Evolutionary conservation across 2,888 invertebrate species (phyloP).

Genomic region (Homarus gammarus): DNA sequence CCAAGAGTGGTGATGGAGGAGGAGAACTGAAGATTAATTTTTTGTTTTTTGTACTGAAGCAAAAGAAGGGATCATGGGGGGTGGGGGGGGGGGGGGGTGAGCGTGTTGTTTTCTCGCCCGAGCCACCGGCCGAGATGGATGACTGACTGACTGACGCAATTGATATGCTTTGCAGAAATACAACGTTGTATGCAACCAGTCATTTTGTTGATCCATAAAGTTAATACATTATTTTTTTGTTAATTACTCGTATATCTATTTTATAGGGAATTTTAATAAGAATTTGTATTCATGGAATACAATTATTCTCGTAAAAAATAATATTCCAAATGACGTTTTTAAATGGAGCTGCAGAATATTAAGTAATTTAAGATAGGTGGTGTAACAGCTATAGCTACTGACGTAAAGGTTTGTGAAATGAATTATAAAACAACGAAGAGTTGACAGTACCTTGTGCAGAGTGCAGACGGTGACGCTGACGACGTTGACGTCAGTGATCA

Average conservation of each 20-base stretch:
- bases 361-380: too few relatives aligned
- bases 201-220: constrained; percentile 47
- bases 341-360: too few relatives aligned
- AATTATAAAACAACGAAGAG: background rate
- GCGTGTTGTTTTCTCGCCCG: background rate
- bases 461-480: background rate
- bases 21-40: constrained; percentile 19
- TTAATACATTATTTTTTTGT: too few relatives aligned
- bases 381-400: too few relatives aligned
- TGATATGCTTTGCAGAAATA: constrained; percentile 63
- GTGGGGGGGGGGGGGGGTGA: background rate
- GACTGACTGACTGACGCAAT: constrained; percentile 18
- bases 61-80: constrained; percentile 36
- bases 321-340: background rate
- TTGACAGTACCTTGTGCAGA: background rate
- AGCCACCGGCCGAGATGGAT: background rate
- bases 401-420: too few relatives aligned
- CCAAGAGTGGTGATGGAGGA: constrained; percentile 4
- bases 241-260: too few relatives aligned
- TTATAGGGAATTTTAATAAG: background rate
- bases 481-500: background rate
- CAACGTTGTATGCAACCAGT: constrained; percentile 50
- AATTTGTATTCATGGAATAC: constrained; percentile 6
- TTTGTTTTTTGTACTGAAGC: constrained; percentile 42
- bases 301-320: constrained; percentile 13